Base-by-base conservation (phyloP, 2,797 vertebrate species). In the Kryptolebias ocellatus region DNA sequence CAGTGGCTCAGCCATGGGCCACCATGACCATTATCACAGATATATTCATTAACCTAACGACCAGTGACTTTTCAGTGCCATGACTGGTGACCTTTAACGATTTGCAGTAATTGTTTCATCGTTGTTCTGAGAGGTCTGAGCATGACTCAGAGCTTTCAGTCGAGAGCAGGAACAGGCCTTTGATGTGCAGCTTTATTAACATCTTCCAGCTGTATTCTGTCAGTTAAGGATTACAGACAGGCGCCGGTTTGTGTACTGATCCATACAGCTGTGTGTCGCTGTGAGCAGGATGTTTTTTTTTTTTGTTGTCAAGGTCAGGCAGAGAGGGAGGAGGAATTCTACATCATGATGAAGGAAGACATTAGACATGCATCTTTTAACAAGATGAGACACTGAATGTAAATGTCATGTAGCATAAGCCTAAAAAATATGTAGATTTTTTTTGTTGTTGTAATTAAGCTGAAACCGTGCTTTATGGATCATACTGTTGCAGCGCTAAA, bases 281-380 rank as follows among this genome's bases (percentile, higher is more conserved):
- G 53, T 14, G 66, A 52, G 67, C 55, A 66, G 55, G 65, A 68
- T 49, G 59, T 46, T 69, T 24, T 24, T 24, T 24, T 24, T 24
- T 24, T 74, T 72, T 72, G 55, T 70, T 60, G 66, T 81, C 70
- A 82, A 76, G 66, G 74, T 79, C 69, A 78, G 63, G 37, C 37
- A 49, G 52, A 60, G 60, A 11, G 27, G 59, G 42, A 58, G 54
- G 18, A 44, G 14, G 39, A n/a, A 44, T 51, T 11, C n/a, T 39
- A 11, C 16, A 17, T 46, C 45, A 17, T 18, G 6, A 24, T 2
- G 47, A 49, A 20, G 47, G 2, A n/a, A 47, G 46, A 24, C 49
- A 50, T 11, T 3, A 9, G 11, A 12, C 18, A 39, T 39, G 37
- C 7, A 7, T 34, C 17, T 49, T 16, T 6, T 42, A 10, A 45